Evolutionary conservation across 2,888 invertebrate species (phyloP).

Genomic region (Stenolophus ochropezus): DNA sequence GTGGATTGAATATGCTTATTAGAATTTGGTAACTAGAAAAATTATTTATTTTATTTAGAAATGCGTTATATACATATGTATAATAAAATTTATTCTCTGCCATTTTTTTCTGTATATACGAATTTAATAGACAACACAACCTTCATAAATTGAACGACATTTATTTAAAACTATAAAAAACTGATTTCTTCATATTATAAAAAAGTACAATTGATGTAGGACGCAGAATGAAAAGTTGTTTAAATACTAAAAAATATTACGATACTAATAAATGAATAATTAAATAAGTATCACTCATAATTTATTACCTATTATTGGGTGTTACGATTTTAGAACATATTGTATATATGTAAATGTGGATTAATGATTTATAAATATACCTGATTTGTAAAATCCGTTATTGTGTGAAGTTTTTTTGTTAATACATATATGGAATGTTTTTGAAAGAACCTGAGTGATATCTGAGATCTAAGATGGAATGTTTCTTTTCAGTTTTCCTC

Average conservation of each 20-base stretch:
- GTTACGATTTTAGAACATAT: too few species aligned
- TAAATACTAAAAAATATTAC: background rate
- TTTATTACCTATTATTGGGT: too few species aligned
- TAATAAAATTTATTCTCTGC: background rate
- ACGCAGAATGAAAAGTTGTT: background rate
- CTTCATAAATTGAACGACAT: background rate
- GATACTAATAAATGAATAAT: too few species aligned
- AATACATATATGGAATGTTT: background rate
- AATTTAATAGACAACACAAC: background rate
- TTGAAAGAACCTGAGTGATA: background rate
- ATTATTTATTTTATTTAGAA: background rate
- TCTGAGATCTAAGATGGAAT: background rate
- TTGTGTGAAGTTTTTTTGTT: too few species aligned
- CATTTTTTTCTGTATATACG: background rate
- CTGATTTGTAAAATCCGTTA: background rate
- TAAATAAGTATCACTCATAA: too few species aligned
- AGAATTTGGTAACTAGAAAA: slow-evolving; percentile 26
- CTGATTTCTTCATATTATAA: background rate
- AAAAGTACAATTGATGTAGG: background rate
- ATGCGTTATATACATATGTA: background rate
- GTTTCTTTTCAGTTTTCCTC: slow-evolving; percentile 71
- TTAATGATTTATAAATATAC: too few species aligned
- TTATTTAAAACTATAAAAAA: background rate
- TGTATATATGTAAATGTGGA: too few species aligned
- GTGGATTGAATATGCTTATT: background rate